These are phyloP conservation scores for Parotia lawesii DNA, from an alignment of 2,113 vertebrate genomes.

Conservation along the genomic window DNA sequence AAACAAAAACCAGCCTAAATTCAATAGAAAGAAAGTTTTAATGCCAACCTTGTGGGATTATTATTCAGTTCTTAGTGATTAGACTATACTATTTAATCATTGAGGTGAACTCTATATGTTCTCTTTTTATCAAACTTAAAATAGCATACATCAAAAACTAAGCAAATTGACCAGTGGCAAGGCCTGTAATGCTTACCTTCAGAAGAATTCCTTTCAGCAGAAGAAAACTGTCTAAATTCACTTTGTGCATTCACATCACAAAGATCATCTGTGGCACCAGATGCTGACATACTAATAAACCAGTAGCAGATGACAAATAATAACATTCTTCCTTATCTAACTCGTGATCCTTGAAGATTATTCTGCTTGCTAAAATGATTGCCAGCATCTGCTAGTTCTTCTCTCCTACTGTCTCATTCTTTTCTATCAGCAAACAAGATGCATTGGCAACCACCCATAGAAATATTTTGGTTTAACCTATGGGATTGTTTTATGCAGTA, in stretches of 20 bases:
- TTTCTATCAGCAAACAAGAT: slow-evolving; percentile 42
- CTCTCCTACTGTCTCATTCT: slow-evolving; percentile 46
- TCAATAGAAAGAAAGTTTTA: slow-evolving; percentile 81
- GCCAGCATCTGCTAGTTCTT: slow-evolving; percentile 30
- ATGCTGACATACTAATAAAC: slow-evolving; percentile 22
- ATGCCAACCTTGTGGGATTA: slow-evolving; percentile 78
- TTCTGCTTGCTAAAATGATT: slow-evolving; percentile 38
- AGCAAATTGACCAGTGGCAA: slow-evolving; percentile 47
- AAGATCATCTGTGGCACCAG: slow-evolving; percentile 36
- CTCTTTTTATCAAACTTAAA: background rate
- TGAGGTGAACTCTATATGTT: slow-evolving; percentile 9
- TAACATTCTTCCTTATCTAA: slow-evolving; percentile 53
- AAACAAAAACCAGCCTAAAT: slow-evolving; percentile 66
- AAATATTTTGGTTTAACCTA: slow-evolving; percentile 40
- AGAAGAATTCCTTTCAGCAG: slow-evolving; percentile 20
- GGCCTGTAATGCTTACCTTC: background rate
- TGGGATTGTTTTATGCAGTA: slow-evolving; percentile 14
- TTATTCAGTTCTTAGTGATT: slow-evolving; percentile 50
- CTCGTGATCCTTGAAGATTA: slow-evolving; percentile 36
- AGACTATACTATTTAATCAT: background rate
- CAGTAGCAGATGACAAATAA: slow-evolving; percentile 49
- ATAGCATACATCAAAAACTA: background rate
- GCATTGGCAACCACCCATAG: background rate
- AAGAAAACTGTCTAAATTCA: slow-evolving; percentile 8
- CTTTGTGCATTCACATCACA: background rate